Evolutionary conservation across 1,140 invertebrate genomes (phyloP), one percentile per base, ranked within the genome.

Genomic region (Anoplolepis gracilipes): DNA sequence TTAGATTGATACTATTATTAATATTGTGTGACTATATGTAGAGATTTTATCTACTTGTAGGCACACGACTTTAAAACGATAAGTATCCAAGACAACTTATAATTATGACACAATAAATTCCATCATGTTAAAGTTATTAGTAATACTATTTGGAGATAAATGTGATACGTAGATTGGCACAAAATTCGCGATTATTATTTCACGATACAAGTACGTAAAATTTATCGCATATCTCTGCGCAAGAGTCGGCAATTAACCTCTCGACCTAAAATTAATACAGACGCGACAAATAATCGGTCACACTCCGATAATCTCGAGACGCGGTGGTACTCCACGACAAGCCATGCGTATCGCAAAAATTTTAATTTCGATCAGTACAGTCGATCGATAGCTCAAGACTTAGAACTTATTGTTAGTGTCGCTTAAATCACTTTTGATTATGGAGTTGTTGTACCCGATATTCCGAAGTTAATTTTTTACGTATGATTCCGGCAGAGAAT

Each of bases 381-480:
- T n/a, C 33, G 11, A 72, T 61, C 39, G 30, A 39, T 59, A 16
- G 39, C 25, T 19, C 10, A 2, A 49, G 36, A n/a, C 30, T 11
- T n/a, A n/a, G 7, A 57, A 39, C 16, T 8, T 22, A 75, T 59
- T 75, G 33, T 75, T 42, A 11, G 36, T 28, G 25, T 28, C n/a
- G 25, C 11, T 67, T 39, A 64, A 78, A 78, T 61, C 64, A 62
- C 55, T 87, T 79, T 85, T 78, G 46, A 85, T 79, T 78, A 79
- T 28, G 36, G 8, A 64, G 36, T 55, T 28, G n/a, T 22, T 19
- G 25, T 13, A 4, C 33, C 5, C 13, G 46, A 62, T 46, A 64
- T 72, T 49, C 46, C 19, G 28, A 36, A 72, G n/a, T 22, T 64
- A 57, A 70, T 85, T 57, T 85, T 85, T 87, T 25, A 57, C 25